Percentiles rank a stretch among this genome's conserved stretches.
Evolutionary conservation across 2,888 invertebrate species (phyloP).

Genomic region (Eutolmus rufibarbis): DNA sequence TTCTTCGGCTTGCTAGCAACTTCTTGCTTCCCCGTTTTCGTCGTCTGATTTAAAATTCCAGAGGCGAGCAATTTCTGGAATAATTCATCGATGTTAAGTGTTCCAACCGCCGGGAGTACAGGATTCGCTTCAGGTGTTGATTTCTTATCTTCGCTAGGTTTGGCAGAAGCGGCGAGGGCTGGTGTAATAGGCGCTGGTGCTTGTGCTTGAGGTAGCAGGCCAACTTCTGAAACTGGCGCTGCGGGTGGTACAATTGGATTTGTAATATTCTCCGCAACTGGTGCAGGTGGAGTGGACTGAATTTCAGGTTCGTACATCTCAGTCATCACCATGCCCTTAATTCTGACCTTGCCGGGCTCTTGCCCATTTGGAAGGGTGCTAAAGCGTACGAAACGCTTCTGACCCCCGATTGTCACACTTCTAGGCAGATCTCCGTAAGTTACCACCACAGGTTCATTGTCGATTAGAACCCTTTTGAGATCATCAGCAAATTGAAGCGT

Average conservation of each 20-base stretch:
- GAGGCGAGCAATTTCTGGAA: slow-evolving; percentile 86
- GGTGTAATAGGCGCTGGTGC: background rate
- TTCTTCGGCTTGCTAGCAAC: slow-evolving; percentile 54
- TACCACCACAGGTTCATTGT: slow-evolving; percentile 78
- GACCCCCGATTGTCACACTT: slow-evolving; percentile 75
- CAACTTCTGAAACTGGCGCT: background rate
- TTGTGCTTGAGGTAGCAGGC: background rate
- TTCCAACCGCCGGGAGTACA: slow-evolving; percentile 54
- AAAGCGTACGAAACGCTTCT: slow-evolving; percentile 82
- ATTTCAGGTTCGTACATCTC: slow-evolving; percentile 50
- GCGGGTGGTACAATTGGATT: background rate
- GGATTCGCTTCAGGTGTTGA: background rate
- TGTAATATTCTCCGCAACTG: background rate
- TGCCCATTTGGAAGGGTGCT: slow-evolving; percentile 78
- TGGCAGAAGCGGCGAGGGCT: slow-evolving; percentile 28
- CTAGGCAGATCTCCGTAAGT: slow-evolving; percentile 87
- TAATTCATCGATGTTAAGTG: slow-evolving; percentile 79
- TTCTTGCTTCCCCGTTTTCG: slow-evolving; percentile 56
- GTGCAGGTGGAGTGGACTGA: background rate
- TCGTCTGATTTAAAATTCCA: slow-evolving; percentile 70
- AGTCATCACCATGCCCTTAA: slow-evolving; percentile 77
- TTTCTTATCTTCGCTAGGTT: background rate
- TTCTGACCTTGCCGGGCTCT: slow-evolving; percentile 73
- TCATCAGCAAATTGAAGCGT: slow-evolving; percentile 83
- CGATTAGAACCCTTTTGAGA: slow-evolving; percentile 77